A percentile compares a stretch with the other conserved stretches of the same genome.
Conservation (phyloP, 2,888 invertebrate species). For the Digitonthophagus gazella region DNA sequence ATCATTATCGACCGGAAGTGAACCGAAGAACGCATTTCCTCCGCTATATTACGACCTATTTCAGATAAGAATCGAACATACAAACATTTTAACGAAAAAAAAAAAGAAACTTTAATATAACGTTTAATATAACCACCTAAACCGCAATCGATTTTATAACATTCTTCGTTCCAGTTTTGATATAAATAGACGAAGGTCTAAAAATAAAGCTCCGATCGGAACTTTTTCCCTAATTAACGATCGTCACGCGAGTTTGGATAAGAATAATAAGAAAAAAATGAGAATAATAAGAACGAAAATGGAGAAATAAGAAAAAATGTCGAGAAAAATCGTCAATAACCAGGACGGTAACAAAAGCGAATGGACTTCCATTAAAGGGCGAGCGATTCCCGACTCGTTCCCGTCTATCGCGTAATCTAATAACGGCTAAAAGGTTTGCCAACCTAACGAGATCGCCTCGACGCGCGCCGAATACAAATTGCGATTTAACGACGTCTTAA, state of each 20-base stretch:
- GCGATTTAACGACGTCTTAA: slow-evolving; percentile 25
- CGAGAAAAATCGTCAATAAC: background rate
- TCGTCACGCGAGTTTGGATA: background rate
- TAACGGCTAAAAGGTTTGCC: slow-evolving; percentile 32
- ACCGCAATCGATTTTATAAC: too few species aligned
- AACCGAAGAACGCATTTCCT: background rate
- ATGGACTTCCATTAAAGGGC: background rate
- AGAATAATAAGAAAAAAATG: too few species aligned
- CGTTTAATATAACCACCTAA: too few species aligned
- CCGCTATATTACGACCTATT: background rate
- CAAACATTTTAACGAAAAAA: too few species aligned
- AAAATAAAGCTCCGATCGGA: background rate
- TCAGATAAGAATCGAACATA: background rate
- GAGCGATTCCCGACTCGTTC: background rate
- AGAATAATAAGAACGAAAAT: too few species aligned
- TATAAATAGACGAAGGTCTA: background rate
- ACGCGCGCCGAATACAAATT: slow-evolving; percentile 27
- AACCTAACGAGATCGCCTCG: slow-evolving; percentile 31
- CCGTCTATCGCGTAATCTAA: slow-evolving; percentile 24
- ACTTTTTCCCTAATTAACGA: background rate
- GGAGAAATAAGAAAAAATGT: too few species aligned
- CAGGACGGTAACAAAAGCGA: background rate
- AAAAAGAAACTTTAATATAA: too few species aligned
- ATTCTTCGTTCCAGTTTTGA: background rate
- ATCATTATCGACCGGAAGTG: background rate